phyloP scores from a whole-genome alignment of 2,888 invertebrate species.

The Drosophila borborema region DNA sequence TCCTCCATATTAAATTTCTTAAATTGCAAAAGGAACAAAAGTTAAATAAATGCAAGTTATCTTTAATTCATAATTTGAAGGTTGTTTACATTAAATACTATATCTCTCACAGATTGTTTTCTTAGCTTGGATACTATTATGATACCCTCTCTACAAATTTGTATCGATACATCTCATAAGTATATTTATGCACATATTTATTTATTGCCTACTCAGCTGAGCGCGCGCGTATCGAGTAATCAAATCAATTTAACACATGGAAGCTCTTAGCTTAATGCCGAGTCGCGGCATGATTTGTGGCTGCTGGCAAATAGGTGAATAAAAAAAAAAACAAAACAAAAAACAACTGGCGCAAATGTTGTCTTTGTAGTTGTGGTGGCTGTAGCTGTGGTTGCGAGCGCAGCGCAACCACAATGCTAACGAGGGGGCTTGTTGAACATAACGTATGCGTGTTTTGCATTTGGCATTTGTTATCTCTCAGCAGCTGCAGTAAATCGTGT shows the following conservation, averaged over 20 bases:
- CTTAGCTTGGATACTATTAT: neutral
- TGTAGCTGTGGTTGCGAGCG: conserved; percentile 9
- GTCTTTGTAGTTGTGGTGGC: conserved; percentile 8
- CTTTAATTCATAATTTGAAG: neutral
- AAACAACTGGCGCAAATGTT: conserved; percentile 27
- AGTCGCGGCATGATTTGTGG: conserved; percentile 59
- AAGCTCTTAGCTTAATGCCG: conserved; percentile 19
- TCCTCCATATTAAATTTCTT: neutral
- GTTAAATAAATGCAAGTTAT: neutral
- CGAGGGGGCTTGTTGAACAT: conserved; percentile 50
- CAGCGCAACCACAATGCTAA: conserved; percentile 16
- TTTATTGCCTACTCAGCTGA: conserved; percentile 2
- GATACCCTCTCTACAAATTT: neutral
- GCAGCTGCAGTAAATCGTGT: conserved; percentile 55
- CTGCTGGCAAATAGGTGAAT: neutral
- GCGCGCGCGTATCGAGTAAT: conserved; percentile 27
- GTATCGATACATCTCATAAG: neutral
- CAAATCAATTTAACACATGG: conserved; percentile 58
- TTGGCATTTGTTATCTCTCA: conserved; percentile 52
- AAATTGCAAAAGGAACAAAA: neutral
- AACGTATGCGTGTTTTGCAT: conserved; percentile 65
- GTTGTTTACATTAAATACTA: neutral
- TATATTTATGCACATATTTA: conserved; percentile 6
- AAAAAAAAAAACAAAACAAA: conserved; percentile 27
- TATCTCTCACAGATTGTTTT: neutral